Evolutionary conservation across 2,888 invertebrate genomes (phyloP).

Genomic region (Tetragonisca angustula): DNA sequence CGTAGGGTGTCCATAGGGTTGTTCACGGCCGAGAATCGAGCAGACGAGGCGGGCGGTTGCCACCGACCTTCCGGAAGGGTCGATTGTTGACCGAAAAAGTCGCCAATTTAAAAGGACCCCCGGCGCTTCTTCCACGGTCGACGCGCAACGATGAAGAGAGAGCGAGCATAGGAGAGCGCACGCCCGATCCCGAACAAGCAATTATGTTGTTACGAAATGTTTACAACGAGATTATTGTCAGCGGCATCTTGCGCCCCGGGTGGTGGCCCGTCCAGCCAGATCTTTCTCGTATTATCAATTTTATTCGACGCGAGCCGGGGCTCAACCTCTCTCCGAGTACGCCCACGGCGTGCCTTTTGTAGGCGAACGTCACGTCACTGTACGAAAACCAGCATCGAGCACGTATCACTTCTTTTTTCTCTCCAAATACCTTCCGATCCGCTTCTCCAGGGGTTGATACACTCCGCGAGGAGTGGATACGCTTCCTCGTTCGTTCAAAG

Average conservation of each 20-base stretch:
- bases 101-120: slow-evolving; percentile 84
- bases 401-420: slow-evolving; percentile 53
- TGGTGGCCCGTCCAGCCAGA: slow-evolving; percentile 56
- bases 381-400: slow-evolving; percentile 16
- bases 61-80: slow-evolving; percentile 82
- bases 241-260: slow-evolving; percentile 82
- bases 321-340: slow-evolving; percentile 34
- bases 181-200: slow-evolving; percentile 78
- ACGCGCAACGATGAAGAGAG: slow-evolving; percentile 38
- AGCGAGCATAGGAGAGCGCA: slow-evolving; percentile 58
- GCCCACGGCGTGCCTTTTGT: slow-evolving; percentile 76
- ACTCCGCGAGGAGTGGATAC: too few species aligned
- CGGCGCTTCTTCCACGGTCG: slow-evolving; percentile 75
- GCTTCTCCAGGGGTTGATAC: not conserved
- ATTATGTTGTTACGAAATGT: slow-evolving; percentile 84
- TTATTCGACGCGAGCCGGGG: slow-evolving; percentile 75
- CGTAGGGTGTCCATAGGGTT: slow-evolving; percentile 78
- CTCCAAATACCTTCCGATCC: not conserved
- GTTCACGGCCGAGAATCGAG: slow-evolving; percentile 73
- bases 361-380: slow-evolving; percentile 54
- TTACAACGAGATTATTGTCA: slow-evolving; percentile 84
- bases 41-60: slow-evolving; percentile 71
- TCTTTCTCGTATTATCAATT: slow-evolving; percentile 77
- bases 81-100: slow-evolving; percentile 84
- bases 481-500: not conserved